These are phyloP conservation scores for Xenopus tropicalis DNA, from an alignment of 2,113 vertebrate genomes.

Conservation along the genomic window DNA sequence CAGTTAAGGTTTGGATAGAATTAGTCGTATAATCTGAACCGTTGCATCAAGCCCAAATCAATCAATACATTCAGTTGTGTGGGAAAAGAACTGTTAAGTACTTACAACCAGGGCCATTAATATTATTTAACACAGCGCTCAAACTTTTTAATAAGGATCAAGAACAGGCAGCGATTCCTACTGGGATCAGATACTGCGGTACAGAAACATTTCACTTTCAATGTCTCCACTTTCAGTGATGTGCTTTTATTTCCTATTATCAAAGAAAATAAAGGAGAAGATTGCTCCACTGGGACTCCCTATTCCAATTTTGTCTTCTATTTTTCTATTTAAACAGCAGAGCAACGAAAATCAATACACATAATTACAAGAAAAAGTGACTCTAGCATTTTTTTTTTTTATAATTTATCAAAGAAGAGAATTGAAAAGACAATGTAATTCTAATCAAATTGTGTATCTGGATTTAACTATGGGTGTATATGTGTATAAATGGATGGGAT, in stretches of 20 bases:
- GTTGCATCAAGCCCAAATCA: slow-evolving; percentile 74
- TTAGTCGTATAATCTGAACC: slow-evolving; percentile 87
- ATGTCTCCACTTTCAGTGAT: slow-evolving; percentile 11
- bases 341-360: slow-evolving; percentile 41
- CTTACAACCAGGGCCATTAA: slow-evolving; percentile 93
- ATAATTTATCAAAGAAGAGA: slow-evolving; percentile 27
- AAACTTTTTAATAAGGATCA: slow-evolving; percentile 90
- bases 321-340: slow-evolving; percentile 46
- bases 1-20: slow-evolving; percentile 97
- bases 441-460: neutral
- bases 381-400: slow-evolving; percentile 39
- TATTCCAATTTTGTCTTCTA: slow-evolving; percentile 40
- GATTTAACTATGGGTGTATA: too few relatives aligned
- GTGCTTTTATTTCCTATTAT: slow-evolving; percentile 31
- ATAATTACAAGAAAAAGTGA: slow-evolving; percentile 44
- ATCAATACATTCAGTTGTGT: slow-evolving; percentile 98
- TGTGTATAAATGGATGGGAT: too few relatives aligned
- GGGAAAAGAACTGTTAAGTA: slow-evolving; percentile 84
- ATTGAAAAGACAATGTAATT: slow-evolving; percentile 2
- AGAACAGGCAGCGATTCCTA: slow-evolving; percentile 69
- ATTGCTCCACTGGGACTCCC: slow-evolving; percentile 13
- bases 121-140: slow-evolving; percentile 96
- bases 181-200: slow-evolving; percentile 50
- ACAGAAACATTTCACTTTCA: slow-evolving; percentile 33
- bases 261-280: slow-evolving; percentile 23